Conservation (phyloP, 2,888 invertebrate genomes). For the Heliconius ismenius region DNA sequence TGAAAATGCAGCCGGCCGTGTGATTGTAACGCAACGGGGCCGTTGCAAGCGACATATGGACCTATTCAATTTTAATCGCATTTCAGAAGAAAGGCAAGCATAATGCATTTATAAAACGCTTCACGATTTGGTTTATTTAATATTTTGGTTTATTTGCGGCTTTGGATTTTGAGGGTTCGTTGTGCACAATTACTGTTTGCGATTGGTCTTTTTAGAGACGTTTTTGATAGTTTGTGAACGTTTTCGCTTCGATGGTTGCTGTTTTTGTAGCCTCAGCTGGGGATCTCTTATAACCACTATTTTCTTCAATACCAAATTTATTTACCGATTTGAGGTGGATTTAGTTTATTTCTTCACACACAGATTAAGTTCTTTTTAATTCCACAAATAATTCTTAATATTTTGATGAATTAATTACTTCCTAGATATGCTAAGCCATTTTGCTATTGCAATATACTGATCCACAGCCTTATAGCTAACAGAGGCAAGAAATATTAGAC, state of each 20-base stretch:
- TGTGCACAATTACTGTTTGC: constrained; percentile 71
- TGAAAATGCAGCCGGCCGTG: constrained; percentile 80
- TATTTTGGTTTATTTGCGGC: constrained; percentile 47
- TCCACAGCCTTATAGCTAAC: constrained; percentile 20
- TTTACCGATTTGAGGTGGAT: background rate
- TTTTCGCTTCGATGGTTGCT: constrained; percentile 59
- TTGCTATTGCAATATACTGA: background rate
- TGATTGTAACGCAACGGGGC: constrained; percentile 78
- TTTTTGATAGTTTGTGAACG: constrained; percentile 59
- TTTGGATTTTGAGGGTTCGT: no score
- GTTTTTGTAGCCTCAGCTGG: constrained; percentile 38
- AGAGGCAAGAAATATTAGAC: constrained; percentile 42
- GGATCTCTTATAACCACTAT: constrained; percentile 9
- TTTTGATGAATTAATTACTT: background rate
- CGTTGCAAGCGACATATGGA: constrained; percentile 77
- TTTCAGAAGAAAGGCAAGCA: constrained; percentile 81
- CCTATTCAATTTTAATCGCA: constrained; percentile 82
- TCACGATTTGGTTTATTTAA: constrained; percentile 72
- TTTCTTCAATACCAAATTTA: background rate
- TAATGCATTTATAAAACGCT: constrained; percentile 75
- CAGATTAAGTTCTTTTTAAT: constrained; percentile 6
- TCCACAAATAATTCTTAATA: background rate
- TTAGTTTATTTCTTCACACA: constrained; percentile 12
- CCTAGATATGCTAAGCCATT: background rate
- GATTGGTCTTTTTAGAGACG: constrained; percentile 73